These are phyloP conservation scores for Tetrax tetrax DNA, from an alignment of 2,113 vertebrate genomes.

Conservation along the genomic window DNA sequence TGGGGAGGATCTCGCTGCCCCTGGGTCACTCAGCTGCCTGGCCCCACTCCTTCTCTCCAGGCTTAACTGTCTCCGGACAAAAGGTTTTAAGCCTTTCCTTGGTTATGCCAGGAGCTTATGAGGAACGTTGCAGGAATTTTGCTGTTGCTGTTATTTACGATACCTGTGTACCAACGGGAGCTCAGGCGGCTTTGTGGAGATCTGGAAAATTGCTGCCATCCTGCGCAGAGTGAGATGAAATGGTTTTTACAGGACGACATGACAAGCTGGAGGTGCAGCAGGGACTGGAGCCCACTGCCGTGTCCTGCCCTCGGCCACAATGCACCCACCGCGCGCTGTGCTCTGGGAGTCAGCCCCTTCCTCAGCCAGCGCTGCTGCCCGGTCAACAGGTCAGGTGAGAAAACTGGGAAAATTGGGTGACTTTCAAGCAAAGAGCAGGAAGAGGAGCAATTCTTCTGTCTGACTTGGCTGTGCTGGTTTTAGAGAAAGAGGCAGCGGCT, in stretches of 20 bases:
- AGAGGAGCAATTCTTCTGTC: not conserved
- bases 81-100: not conserved
- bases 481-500: not conserved
- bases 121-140: not conserved
- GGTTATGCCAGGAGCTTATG: not conserved
- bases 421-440: not conserved
- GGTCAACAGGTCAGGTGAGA: not conserved
- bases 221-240: not conserved
- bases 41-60: not conserved
- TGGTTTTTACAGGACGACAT: accelerated
- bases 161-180: not conserved
- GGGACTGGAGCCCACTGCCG: not conserved
- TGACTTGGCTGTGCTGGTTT: not conserved
- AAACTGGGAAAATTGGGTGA: not conserved
- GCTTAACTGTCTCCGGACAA: not conserved
- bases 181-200: not conserved
- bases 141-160: not conserved
- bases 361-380: not conserved
- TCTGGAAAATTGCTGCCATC: not conserved
- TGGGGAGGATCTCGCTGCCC: not conserved
- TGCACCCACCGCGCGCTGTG: accelerated
- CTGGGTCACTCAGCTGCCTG: not conserved
- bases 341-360: accelerated
- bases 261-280: not conserved
- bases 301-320: accelerated